Evolutionary conservation across 1,140 invertebrate genomes (phyloP).

Genomic region (Bombus affinis): DNA sequence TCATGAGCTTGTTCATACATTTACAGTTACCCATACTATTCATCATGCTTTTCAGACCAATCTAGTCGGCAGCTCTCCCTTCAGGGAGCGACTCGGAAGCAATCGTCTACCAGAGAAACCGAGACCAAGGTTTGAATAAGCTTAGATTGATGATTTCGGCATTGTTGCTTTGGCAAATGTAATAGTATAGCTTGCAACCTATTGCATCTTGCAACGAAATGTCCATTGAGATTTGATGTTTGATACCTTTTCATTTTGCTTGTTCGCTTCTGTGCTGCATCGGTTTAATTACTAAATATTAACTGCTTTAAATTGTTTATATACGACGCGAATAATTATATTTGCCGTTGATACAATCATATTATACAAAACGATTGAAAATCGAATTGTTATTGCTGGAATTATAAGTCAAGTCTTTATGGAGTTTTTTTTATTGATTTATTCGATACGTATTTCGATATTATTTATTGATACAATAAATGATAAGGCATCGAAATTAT

Average conservation of each 20-base stretch:
- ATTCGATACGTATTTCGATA: neutral
- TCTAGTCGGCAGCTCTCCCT: conserved; percentile 88
- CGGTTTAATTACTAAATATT: conserved; percentile 17
- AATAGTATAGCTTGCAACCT: conserved; percentile 50
- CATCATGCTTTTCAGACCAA: conserved; percentile 80
- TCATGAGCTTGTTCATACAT: conserved; percentile 63
- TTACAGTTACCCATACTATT: conserved; percentile 67
- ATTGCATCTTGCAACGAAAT: conserved; percentile 51
- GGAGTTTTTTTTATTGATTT: neutral
- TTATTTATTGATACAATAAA: neutral
- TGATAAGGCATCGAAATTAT: neutral
- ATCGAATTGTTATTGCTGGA: neutral
- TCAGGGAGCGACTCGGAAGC: conserved; percentile 93
- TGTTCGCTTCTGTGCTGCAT: conserved; percentile 19
- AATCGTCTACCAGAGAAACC: conserved; percentile 92
- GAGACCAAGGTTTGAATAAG: conserved; percentile 88
- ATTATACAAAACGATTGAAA: neutral
- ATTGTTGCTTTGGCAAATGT: conserved; percentile 62
- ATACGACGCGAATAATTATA: neutral
- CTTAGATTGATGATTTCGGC: conserved; percentile 65
- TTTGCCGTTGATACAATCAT: neutral
- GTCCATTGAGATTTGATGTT: conserved; percentile 47
- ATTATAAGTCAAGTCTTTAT: neutral
- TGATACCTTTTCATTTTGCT: conserved; percentile 53
- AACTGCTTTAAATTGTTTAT: neutral